These are phyloP conservation scores for Sturmia bella DNA, from an alignment of 2,888 invertebrate genomes.

Conservation along the genomic window DNA sequence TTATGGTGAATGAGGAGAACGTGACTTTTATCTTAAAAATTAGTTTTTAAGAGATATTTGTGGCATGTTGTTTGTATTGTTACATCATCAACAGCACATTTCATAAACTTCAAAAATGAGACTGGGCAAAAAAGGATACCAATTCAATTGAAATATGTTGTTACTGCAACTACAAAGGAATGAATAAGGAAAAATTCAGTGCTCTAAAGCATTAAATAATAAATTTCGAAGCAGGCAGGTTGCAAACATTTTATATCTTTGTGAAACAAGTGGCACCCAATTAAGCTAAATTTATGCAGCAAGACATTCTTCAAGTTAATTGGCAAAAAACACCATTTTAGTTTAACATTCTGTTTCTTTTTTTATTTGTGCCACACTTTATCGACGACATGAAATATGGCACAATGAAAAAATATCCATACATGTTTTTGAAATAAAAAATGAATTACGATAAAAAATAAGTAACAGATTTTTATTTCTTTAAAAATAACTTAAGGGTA, in stretches of 20 bases:
- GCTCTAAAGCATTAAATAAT: conserved; percentile 66
- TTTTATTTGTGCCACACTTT: conserved; percentile 4
- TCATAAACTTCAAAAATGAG: conserved; percentile 19
- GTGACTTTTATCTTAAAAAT: conserved; percentile 69
- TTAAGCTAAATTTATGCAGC: conserved; percentile 70
- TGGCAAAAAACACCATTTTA: conserved; percentile 69
- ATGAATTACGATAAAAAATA: too few relatives aligned
- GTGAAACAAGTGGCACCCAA: conserved; percentile 69
- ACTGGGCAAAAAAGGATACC: conserved; percentile 24
- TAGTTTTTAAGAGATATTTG: conserved; percentile 65
- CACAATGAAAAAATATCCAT: too few relatives aligned
- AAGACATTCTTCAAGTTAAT: conserved; percentile 70
- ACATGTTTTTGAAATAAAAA: too few relatives aligned
- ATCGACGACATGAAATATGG: too few relatives aligned
- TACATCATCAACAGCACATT: conserved; percentile 25
- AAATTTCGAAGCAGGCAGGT: conserved; percentile 58
- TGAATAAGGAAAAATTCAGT: conserved; percentile 57
- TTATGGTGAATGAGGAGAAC: conserved; percentile 67
- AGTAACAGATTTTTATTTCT: too few relatives aligned
- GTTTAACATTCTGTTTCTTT: conserved; percentile 33
- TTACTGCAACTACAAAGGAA: background rate
- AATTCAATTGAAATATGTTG: conserved; percentile 44
- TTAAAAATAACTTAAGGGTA: too few relatives aligned
- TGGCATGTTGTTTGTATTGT: conserved; percentile 21
- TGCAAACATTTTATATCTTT: conserved; percentile 48